phyloP scores from a whole-genome alignment of 2,797 vertebrate genomes.

The Onychomys leucogaster region DNA sequence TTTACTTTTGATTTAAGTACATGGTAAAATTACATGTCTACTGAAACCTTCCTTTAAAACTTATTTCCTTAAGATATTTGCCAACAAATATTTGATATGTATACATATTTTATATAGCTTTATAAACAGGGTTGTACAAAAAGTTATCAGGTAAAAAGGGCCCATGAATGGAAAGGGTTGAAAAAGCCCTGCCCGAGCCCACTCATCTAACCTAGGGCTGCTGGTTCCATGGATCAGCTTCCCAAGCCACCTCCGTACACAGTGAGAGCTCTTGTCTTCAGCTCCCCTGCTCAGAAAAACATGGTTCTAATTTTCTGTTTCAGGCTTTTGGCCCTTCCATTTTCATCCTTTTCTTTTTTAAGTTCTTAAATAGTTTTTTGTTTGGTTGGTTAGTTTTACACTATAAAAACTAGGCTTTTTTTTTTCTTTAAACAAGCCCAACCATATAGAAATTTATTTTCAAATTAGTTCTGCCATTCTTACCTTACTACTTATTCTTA shows the following conservation, averaged over 20 bases:
- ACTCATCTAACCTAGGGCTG: neutral
- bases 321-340: neutral
- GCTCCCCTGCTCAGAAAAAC: neutral
- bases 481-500: neutral
- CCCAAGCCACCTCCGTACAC: neutral
- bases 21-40: neutral
- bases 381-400: neutral
- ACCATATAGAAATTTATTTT: conserved; percentile 2
- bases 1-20: neutral
- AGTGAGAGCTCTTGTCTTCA: neutral
- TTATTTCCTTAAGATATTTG: neutral
- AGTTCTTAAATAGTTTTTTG: neutral
- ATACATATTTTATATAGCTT: neutral
- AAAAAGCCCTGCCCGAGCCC: neutral
- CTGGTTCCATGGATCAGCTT: too few species aligned
- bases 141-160: neutral
- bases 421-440: conserved; percentile 32
- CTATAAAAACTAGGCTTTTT: conserved; percentile 52
- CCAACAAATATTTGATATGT: neutral
- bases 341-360: conserved; percentile 44
- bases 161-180: neutral
- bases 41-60: neutral
- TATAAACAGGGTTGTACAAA: neutral
- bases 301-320: neutral
- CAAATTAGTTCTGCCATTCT: neutral